phyloP scores from a whole-genome alignment of 2,797 vertebrate species.

The Manis crassicaudata region DNA sequence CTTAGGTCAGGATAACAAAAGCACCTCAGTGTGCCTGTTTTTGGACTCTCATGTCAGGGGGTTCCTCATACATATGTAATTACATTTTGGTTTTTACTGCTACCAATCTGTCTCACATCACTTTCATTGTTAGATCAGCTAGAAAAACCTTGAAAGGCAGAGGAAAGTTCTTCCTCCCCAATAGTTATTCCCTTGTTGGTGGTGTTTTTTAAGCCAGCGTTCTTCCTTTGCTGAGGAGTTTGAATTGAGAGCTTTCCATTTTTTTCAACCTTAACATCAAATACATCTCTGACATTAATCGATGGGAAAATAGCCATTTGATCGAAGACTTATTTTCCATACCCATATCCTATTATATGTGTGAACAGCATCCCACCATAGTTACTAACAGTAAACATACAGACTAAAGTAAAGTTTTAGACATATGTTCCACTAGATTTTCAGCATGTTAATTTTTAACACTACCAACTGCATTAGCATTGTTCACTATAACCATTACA shows the following conservation, averaged over 20 bases:
- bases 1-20: too few species aligned
- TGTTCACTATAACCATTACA: background rate
- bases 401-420: background rate
- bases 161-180: too few species aligned
- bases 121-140: too few species aligned
- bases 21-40: too few species aligned
- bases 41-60: too few species aligned
- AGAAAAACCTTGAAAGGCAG: too few species aligned
- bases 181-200: background rate
- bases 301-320: background rate
- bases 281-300: background rate
- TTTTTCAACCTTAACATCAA: background rate
- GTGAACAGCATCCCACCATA: background rate
- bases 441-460: background rate
- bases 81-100: too few species aligned
- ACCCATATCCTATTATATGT: background rate
- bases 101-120: too few species aligned
- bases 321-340: background rate
- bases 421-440: background rate
- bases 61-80: too few species aligned
- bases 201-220: background rate
- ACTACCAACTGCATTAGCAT: background rate
- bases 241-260: background rate
- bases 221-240: background rate
- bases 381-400: background rate